Base-by-base conservation (phyloP, 2,888 invertebrate genomes). In the Sepioteuthis lessoniana region DNA sequence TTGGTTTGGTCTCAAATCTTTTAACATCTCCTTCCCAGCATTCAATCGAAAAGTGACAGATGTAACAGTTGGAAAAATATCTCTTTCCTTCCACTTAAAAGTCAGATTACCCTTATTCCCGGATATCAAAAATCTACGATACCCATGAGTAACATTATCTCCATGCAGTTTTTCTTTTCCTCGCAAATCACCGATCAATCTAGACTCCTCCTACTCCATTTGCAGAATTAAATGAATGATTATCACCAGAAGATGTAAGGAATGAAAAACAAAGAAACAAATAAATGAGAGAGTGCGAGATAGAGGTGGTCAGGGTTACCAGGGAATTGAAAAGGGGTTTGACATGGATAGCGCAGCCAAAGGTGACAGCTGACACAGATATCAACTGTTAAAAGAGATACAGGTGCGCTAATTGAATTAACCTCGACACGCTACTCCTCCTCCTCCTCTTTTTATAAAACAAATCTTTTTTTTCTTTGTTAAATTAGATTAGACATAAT, bases 351-450 rank as follows among this genome's bases (percentile, higher is more conserved):
- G n/a, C 76, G 16, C 76, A 76, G n/a, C 76, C n/a, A 25, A 25
- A 25, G n/a, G 76, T 76, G 76, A 76, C 76, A 35, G 76, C 13
- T 76, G 76, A 76, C 76, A 76, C 76, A 35, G n/a, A 76, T 35
- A 76, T 8, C n/a, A n/a, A 19, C n/a, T 35, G n/a, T 76, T 76
- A 76, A n/a, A n/a, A 35, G n/a, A 16, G 19, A 76, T 76, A 76
- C 76, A 76, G 76, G 76, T 76, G 76, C 35, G 76, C n/a, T 76
- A 76, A 76, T n/a, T 35, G 76, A 76, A 76, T 76, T 76, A 76
- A 76, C 35, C 76, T 76, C n/a, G 13, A 35, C n/a, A 1, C 16
- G 25, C 55, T 28, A n/a, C n/a, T n/a, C n/a, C n/a, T 25, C 25
- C 7, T 25, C 47, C 8, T 35, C n/a, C n/a, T 10, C 76, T 16